Evolutionary conservation across 2,113 vertebrate genomes (phyloP).

Genomic region (Mungos mungo): DNA sequence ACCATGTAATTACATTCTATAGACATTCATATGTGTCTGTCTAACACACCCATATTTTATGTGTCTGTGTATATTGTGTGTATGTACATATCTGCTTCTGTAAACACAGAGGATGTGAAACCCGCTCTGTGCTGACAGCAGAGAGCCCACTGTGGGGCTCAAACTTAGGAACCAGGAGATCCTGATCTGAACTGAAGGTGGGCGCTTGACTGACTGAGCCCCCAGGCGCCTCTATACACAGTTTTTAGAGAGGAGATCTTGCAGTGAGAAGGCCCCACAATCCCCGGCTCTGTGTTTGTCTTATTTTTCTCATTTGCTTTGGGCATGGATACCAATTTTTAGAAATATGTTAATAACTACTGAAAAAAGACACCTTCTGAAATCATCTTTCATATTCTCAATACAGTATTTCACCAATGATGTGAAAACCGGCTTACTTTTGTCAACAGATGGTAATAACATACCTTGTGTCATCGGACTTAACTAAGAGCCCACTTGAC

Average conservation of each 20-base stretch:
- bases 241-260: not conserved
- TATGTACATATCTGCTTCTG: too few relatives aligned
- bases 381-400: not conserved
- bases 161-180: too few relatives aligned
- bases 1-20: not conserved
- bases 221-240: too few relatives aligned
- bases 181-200: too few relatives aligned
- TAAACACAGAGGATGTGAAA: not conserved
- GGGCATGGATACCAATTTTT: not conserved
- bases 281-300: not conserved
- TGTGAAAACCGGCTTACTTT: not conserved
- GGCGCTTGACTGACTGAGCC: too few relatives aligned
- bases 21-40: not conserved
- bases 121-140: too few relatives aligned
- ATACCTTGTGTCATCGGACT: not conserved
- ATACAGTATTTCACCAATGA: not conserved
- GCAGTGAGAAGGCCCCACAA: not conserved
- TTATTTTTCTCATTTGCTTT: not conserved
- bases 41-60: not conserved
- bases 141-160: too few relatives aligned
- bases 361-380: not conserved
- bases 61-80: too few relatives aligned
- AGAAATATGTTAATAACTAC: not conserved
- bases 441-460: not conserved
- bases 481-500: not conserved